Evolutionary conservation across 2,113 vertebrate species (phyloP), one percentile per base, ranked within the genome.

Genomic region (Nycticorax nycticorax): DNA sequence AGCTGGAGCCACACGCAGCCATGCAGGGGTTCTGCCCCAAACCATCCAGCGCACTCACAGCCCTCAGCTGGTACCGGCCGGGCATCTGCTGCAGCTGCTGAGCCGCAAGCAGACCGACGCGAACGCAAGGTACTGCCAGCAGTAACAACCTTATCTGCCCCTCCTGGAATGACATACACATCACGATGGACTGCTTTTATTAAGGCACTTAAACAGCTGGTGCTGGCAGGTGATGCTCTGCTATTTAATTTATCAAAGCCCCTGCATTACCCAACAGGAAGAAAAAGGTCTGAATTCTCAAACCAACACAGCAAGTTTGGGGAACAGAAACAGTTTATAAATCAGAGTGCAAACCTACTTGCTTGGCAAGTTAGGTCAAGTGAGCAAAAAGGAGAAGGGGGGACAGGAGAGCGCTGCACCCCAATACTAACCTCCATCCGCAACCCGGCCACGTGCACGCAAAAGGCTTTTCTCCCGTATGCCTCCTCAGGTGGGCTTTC

Each of bases 391-490:
- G 14, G 41, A 53, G 13, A 56, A 53, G 32, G 43, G 43, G 45
- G 69, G 13, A 26, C 6, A 32, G 74, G 82, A 14, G 33, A 76
- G 48, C 5, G 14, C 55, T 50, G 75, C 27, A n/a, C 63, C 68
- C 60, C 30, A 3, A 14, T 85, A 99, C 99, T 98, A 96, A 99
- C 99, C 99, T 99, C 99, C 99, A 99, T 92, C 99, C 99, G 4
- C 99, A 99, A 64, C 99, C 99, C 0, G 99, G 99, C 99, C 99
- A 99, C 43, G 98, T 99, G 97, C 99, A 99, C 1, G 99, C 99
- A 41, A 99, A 99, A 27, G 99, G 99, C 93, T 99, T 99, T 95
- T 99, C 99, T 87, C 99, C 99, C 0, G 99, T 99, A 97, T 99
- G 99, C 85, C 99, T 98, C 93, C 99, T 98, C 95, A 99, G 98